A percentile compares a stretch with the other conserved stretches of the same genome.
These are phyloP conservation scores for Eptatretus atami DNA, from an alignment of 2,797 vertebrate genomes.

Conservation along the genomic window DNA sequence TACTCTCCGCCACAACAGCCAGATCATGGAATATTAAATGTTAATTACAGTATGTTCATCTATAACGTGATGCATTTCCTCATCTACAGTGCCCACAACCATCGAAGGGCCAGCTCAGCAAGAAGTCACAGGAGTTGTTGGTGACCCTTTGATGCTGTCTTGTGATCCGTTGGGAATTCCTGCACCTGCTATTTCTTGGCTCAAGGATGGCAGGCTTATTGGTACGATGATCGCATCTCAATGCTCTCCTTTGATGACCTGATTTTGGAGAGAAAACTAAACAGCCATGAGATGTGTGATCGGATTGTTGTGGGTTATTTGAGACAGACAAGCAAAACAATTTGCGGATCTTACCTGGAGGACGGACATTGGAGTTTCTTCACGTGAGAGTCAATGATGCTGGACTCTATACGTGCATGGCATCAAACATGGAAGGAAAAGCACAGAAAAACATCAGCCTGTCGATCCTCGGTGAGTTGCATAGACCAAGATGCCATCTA, in stretches of 20 bases:
- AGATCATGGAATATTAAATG: too few species aligned
- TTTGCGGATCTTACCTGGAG: slow-evolving; percentile 53
- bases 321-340: too few species aligned
- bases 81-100: slow-evolving; percentile 34
- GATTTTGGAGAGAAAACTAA: neutral
- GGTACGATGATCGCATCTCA: slow-evolving; percentile 1
- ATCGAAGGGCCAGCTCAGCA: slow-evolving; percentile 42
- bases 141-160: slow-evolving; percentile 40
- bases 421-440: slow-evolving; percentile 50
- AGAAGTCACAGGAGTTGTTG: slow-evolving; percentile 30
- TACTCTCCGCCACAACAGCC: too few species aligned
- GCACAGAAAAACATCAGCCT: slow-evolving; percentile 45
- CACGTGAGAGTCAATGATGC: slow-evolving; percentile 37
- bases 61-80: slow-evolving; percentile 9
- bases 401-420: slow-evolving; percentile 46
- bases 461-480: slow-evolving; percentile 34
- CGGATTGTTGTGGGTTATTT: too few species aligned
- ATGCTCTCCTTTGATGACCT: neutral
- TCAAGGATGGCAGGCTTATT: slow-evolving; percentile 25
- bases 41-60: neutral
- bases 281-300: neutral
- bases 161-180: slow-evolving; percentile 73
- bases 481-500: too few species aligned
- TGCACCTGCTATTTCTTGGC: slow-evolving; percentile 39
- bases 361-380: slow-evolving; percentile 53